These are phyloP conservation scores for Tethya wilhelma DNA, from an alignment of 37 sponge, comb jelly and placozoan species.

Conservation along the genomic window DNA sequence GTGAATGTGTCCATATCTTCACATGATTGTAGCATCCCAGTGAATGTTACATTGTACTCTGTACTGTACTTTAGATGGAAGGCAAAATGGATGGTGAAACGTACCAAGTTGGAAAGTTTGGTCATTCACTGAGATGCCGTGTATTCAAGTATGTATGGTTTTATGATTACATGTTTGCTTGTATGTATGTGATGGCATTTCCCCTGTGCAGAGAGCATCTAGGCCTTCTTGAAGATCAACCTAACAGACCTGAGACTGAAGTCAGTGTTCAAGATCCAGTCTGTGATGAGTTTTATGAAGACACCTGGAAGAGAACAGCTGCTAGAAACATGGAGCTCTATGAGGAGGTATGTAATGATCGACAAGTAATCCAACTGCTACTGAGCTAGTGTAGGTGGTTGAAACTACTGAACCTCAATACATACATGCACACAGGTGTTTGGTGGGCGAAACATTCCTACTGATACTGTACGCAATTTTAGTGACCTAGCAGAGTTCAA, in stretches of 20 bases:
- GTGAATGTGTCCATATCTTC: no score
- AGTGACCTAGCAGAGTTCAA: conserved; percentile 7
- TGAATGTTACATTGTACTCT: no score
- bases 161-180: background rate
- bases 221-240: conserved; percentile 18
- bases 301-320: conserved; percentile 42
- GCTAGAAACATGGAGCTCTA: conserved; percentile 23
- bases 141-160: conserved; percentile 50
- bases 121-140: conserved; percentile 55
- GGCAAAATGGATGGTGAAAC: conserved; percentile 55
- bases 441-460: conserved; percentile 59
- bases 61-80: conserved; percentile 22
- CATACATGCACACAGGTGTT: conserved; percentile 62
- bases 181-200: background rate
- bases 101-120: conserved; percentile 59
- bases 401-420: no score
- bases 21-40: no score
- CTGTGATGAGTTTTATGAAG: conserved; percentile 39
- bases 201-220: conserved; percentile 46
- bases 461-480: conserved; percentile 45
- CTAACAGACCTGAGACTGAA: background rate
- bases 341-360: conserved; percentile 14
- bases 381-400: no score
- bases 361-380: background rate
- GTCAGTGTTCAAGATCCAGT: conserved; percentile 42